Evolutionary conservation across 2,888 invertebrate species (phyloP), one percentile per base, ranked within the genome.

Genomic region (Agriopis aurantiaria): DNA sequence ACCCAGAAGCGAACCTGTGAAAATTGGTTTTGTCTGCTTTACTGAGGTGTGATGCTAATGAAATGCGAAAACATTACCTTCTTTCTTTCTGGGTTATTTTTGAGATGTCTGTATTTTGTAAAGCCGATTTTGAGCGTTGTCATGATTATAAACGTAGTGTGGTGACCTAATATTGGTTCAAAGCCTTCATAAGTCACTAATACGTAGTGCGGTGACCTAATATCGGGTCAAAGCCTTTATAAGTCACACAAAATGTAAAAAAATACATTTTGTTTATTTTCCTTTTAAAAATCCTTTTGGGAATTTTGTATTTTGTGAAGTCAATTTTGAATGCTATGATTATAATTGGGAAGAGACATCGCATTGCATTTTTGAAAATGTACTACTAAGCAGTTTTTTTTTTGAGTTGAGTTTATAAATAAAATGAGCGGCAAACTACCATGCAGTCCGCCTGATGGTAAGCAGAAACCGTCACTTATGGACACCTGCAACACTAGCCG

Each of bases 1-100:
- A 75, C 77, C 77, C 57, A 77, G 71, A 72, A 70, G 40, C 43
- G 23, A 59, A 61, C 23, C 59, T 62, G 68, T 61, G 67, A 60
- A 67, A 64, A 68, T 73, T 72, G 68, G 71, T 72, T 73, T 65
- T 52, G 63, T 66, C 65, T 69, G 64, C 63, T 64, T 58, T 12
- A 55, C 48, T 41, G 10, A 62, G 45, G 58, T 53, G 49, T 52
- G 60, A 65, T 68, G 68, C n/a, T 68, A 65, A 68, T 68, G 49
- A 51, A 45, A 41, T 17, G 12, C 43, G 65, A 55, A 69, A 69
- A 69, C 59, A 57, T 4, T 17, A 45, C 2, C 43, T 52, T 59
- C 58, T 57, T 61, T 57, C 60, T 56, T 65, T 56, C 52, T 65
- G 56, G 57, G 43, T 60, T 56, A 45, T 41, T 49, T 69, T 49